A percentile compares a stretch with the other conserved stretches of the same genome.
phyloP scores from a whole-genome alignment of 2,797 vertebrate species.

The Neosilurus mollespiculum region DNA sequence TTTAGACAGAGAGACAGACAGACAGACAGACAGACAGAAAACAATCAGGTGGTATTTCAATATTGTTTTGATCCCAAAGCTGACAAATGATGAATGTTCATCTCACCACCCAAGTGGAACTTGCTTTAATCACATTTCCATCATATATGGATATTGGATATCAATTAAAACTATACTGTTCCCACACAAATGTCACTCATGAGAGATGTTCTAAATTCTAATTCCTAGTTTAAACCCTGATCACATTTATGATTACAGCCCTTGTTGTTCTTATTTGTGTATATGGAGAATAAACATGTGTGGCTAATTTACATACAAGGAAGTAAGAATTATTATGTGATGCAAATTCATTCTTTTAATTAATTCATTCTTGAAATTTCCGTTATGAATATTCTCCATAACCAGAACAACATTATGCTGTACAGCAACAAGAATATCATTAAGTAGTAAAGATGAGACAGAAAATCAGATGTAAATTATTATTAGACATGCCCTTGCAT shows the following conservation, averaged over 20 bases:
- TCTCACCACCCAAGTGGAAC: not conserved
- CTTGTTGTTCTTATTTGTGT: slow-evolving; percentile 11
- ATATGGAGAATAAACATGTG: slow-evolving; percentile 10
- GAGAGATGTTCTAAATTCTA: not conserved
- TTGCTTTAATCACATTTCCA: slow-evolving; percentile 14
- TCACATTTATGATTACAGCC: slow-evolving; percentile 1
- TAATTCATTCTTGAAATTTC: slow-evolving; percentile 67
- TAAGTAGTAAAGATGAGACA: not conserved
- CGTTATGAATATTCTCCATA: slow-evolving; percentile 70
- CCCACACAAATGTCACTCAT: not conserved
- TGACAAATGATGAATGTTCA: slow-evolving; percentile 3
- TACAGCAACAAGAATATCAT: slow-evolving; percentile 16
- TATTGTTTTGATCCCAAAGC: not conserved
- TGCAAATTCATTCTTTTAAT: slow-evolving; percentile 62
- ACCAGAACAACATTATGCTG: slow-evolving; percentile 56
- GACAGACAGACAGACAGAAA: not conserved
- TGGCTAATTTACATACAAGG: slow-evolving; percentile 56
- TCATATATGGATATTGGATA: not conserved
- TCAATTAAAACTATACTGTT: not conserved
- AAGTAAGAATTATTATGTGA: slow-evolving; percentile 67
- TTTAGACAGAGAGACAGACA: too few species aligned
- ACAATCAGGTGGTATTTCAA: slow-evolving; percentile 8
- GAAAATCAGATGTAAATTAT: slow-evolving; percentile 14
- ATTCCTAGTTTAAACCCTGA: not conserved
- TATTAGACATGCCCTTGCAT: not conserved